These are phyloP conservation scores for Ennomos erosarius DNA, from an alignment of 2,888 invertebrate genomes.

Conservation along the genomic window DNA sequence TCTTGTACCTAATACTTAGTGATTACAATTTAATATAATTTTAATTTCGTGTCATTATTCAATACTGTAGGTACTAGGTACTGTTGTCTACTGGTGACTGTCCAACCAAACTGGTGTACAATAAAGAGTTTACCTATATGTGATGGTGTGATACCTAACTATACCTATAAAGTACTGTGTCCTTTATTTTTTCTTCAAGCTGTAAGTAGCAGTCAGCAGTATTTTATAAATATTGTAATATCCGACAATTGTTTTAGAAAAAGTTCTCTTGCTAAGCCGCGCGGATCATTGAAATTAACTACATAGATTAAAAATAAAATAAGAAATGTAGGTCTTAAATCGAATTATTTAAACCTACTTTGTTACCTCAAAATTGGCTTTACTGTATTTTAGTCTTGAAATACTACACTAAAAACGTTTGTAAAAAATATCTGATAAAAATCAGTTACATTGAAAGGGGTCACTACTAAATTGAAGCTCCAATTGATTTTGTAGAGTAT, in stretches of 20 bases:
- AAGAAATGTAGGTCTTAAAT: constrained; percentile 14
- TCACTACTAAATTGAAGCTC: constrained; percentile 18
- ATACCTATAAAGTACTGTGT: too few species aligned
- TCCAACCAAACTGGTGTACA: too few species aligned
- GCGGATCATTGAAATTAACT: constrained; percentile 35
- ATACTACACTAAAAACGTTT: constrained; percentile 3
- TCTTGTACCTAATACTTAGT: too few species aligned
- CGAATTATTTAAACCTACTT: constrained; percentile 8
- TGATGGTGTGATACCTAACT: too few species aligned
- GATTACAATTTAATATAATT: too few species aligned
- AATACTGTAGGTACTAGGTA: too few species aligned
- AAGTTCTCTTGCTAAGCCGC: constrained; percentile 29
- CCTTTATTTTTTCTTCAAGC: too few species aligned
- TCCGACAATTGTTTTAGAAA: constrained; percentile 27
- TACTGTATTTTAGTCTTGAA: neutral
- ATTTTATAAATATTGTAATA: too few species aligned
- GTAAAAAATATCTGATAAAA: constrained; percentile 10
- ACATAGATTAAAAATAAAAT: constrained; percentile 29
- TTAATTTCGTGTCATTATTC: too few species aligned
- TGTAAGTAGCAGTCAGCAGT: too few species aligned
- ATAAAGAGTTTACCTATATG: too few species aligned
- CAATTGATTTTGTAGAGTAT: constrained; percentile 28
- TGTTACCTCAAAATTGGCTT: neutral
- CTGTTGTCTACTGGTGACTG: too few species aligned
- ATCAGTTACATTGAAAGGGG: constrained; percentile 14